Evolutionary conservation across 2,888 invertebrate species (phyloP).

Genomic region (Steinernema hermaphroditum): DNA sequence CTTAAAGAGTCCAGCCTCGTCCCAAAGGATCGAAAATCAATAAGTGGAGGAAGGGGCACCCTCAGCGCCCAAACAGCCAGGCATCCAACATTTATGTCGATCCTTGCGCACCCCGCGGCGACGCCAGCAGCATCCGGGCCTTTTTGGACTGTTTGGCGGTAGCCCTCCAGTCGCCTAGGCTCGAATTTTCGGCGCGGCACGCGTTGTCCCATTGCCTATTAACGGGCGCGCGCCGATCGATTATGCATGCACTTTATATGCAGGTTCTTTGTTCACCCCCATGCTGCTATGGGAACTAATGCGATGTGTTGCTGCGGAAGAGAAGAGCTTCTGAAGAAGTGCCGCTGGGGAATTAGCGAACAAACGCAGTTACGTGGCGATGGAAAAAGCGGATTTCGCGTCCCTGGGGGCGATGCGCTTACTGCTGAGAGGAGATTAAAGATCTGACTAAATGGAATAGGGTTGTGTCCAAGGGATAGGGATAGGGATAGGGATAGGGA

Average conservation of each 20-base stretch:
- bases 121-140: constrained; percentile 3
- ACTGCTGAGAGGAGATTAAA: too few species aligned
- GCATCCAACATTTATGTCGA: constrained; percentile 17
- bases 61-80: neutral
- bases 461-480: too few species aligned
- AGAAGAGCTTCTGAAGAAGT: too few species aligned
- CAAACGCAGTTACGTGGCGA: too few species aligned
- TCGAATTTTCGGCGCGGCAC: neutral
- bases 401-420: too few species aligned
- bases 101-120: constrained; percentile 10
- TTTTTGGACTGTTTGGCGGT: neutral
- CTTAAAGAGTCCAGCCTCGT: neutral
- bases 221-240: neutral
- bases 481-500: too few species aligned
- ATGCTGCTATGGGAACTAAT: too few species aligned
- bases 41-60: neutral
- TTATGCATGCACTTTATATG: constrained; percentile 5
- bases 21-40: constrained; percentile 26
- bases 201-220: neutral
- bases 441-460: too few species aligned
- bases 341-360: too few species aligned
- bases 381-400: too few species aligned
- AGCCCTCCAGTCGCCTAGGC: neutral
- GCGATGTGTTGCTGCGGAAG: too few species aligned
- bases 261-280: neutral